Evolutionary conservation across 2,113 vertebrate species (phyloP), one percentile per base, ranked within the genome.

Genomic region (Cariama cristata): DNA sequence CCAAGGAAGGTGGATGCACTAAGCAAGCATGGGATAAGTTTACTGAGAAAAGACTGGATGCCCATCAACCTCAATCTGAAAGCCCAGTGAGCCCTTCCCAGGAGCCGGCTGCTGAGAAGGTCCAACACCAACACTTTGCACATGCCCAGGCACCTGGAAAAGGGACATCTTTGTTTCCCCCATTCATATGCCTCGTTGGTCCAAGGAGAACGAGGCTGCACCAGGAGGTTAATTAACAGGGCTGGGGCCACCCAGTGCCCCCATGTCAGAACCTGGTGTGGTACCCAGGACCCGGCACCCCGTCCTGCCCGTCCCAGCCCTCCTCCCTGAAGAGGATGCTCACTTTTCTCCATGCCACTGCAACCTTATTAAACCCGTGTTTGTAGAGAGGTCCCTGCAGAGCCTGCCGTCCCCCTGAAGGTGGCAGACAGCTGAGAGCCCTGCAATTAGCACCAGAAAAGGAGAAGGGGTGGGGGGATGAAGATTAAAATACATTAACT

Each of bases 401-500:
- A 96, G 89, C 71, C 76, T 95, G 79, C 80, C 32, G 30, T 93
- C 77, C 63, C 81, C 90, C 60, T 0, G 0, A 93, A 96, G 75
- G 86, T 53, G 3, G 67, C 79, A 95, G 86, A 92, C 88, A 94
- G 94, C 83, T 95, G 84, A 95, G 93, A 97, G 94, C 83, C 79
- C 91, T 95, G 95, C 96, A 88, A 93, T 96, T 95, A 97, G 94
- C 6, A 6, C 89, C 58, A 96, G 72, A 79, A 95, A 94, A 97
- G 93, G 69, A 92, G 56, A 94, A 85, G 75, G 84, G 58, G 66
- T 67, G 71, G 50, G 67, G 93, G 80, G 50, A 53, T 59, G 56
- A 97, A 97, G 90, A 97, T 97, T 97, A 97, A 97, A 98, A 94
- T 92, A 96, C 87, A 84, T 90, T 97, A 98, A 97, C 91, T 97